Conservation (phyloP, 2,113 vertebrate genomes). For the Serilophus lunatus region DNA sequence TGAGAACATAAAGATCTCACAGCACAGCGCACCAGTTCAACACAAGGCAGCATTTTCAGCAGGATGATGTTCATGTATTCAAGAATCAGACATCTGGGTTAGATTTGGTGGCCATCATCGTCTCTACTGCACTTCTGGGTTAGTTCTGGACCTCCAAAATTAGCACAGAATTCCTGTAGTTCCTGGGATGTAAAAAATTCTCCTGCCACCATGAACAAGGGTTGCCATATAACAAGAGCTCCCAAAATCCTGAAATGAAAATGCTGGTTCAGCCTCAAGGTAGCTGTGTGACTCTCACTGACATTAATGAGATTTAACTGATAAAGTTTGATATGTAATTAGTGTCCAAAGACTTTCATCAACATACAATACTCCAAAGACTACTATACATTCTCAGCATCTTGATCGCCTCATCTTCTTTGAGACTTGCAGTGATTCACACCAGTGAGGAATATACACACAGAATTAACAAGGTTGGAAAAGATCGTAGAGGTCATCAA, state of each 20-base stretch:
- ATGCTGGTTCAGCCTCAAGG: not conserved
- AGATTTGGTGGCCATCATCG: not conserved
- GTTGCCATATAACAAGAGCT: not conserved
- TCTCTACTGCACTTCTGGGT: not conserved
- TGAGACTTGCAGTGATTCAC: not conserved
- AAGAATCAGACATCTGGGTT: not conserved
- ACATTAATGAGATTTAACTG: not conserved
- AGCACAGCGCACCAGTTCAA: not conserved
- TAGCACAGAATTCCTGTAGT: not conserved
- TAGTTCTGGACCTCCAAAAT: not conserved
- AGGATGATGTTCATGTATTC: not conserved
- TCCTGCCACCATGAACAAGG: not conserved
- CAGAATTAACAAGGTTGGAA: too few relatives aligned
- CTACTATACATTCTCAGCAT: not conserved
- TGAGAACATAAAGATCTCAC: not conserved
- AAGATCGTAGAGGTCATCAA: too few relatives aligned
- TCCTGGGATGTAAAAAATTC: not conserved
- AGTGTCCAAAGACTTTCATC: not conserved
- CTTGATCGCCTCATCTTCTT: not conserved
- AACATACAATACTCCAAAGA: not conserved
- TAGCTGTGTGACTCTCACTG: not conserved
- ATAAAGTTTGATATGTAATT: not conserved
- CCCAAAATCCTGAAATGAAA: not conserved
- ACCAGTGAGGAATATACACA: not conserved
- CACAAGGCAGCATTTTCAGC: not conserved